Evolutionary conservation across 2,888 invertebrate species (phyloP).

Genomic region (Drosophila prostipennis): DNA sequence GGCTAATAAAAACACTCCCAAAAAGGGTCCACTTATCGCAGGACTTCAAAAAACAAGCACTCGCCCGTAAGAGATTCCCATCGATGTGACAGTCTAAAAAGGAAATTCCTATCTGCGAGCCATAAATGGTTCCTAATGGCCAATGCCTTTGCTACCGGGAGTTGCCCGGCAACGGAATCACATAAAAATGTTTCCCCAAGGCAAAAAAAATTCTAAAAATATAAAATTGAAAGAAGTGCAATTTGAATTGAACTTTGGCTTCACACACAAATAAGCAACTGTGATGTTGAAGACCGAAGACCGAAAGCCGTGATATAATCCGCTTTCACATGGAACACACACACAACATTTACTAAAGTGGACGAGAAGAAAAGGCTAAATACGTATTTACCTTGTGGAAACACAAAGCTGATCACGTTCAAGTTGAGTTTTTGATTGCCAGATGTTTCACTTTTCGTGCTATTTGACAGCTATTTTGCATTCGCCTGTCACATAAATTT

Average conservation of each 20-base stretch:
- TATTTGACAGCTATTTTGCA: neutral
- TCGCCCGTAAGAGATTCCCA: slow-evolving; percentile 32
- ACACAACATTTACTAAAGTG: neutral
- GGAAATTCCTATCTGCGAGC: slow-evolving; percentile 28
- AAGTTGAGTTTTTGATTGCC: neutral
- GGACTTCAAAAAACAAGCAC: slow-evolving; percentile 22
- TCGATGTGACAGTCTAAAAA: slow-evolving; percentile 31
- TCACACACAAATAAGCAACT: neutral
- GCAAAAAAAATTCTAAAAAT: slow-evolving; percentile 27
- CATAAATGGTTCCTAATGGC: slow-evolving; percentile 33
- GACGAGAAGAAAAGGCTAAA: neutral
- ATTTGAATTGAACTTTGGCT: slow-evolving; percentile 14
- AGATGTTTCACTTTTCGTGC: neutral
- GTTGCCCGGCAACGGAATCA: slow-evolving; percentile 42
- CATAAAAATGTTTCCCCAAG: slow-evolving; percentile 11
- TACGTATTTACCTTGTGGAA: slow-evolving; percentile 3
- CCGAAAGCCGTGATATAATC: slow-evolving; percentile 13
- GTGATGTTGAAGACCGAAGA: neutral
- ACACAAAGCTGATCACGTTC: slow-evolving; percentile 6
- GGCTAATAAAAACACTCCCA: slow-evolving; percentile 16
- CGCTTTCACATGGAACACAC: slow-evolving; percentile 12
- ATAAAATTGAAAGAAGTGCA: slow-evolving; percentile 15
- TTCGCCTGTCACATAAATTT: neutral
- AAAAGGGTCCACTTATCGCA: slow-evolving; percentile 44
- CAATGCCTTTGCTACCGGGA: slow-evolving; percentile 3